Percentiles rank a stretch among this genome's conserved stretches.
phyloP scores from a whole-genome alignment of 2,113 vertebrate genomes.

The Scartelaos histophorus region DNA sequence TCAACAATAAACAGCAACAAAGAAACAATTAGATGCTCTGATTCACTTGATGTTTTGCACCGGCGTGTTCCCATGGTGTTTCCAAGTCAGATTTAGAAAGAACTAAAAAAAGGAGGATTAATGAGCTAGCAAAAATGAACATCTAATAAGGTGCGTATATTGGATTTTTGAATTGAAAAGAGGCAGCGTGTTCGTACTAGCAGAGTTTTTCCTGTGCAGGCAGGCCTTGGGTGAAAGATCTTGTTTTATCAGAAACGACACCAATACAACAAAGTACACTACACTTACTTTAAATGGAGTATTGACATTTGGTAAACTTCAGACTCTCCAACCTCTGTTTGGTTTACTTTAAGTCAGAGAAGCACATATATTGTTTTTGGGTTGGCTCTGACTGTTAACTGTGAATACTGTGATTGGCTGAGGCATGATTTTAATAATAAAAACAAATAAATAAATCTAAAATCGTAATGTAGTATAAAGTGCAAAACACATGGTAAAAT shows the following conservation, averaged over 20 bases:
- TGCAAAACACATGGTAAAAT: too few species aligned
- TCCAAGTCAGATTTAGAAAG: conserved; percentile 7
- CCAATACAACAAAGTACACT: neutral
- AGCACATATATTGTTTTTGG: too few species aligned
- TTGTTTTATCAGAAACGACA: neutral
- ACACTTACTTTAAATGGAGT: neutral
- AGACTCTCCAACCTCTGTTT: too few species aligned
- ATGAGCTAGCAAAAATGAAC: conserved; percentile 5
- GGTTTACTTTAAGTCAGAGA: too few species aligned
- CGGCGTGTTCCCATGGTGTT: neutral
- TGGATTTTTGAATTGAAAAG: neutral
- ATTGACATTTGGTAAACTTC: neutral
- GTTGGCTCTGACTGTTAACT: too few species aligned
- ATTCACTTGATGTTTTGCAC: neutral
- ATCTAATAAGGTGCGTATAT: conserved; percentile 3
- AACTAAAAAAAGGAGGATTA: neutral
- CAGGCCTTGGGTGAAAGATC: neutral
- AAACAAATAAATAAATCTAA: too few species aligned
- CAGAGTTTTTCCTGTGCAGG: neutral
- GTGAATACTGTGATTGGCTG: too few species aligned
- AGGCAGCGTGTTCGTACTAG: neutral
- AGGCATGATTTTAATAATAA: too few species aligned
- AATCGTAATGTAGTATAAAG: too few species aligned
- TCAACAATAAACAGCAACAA: conserved; percentile 1
- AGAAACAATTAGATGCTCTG: conserved; percentile 1